Conservation (phyloP, 2,113 vertebrate genomes). For the Oncorhynchus keta region DNA sequence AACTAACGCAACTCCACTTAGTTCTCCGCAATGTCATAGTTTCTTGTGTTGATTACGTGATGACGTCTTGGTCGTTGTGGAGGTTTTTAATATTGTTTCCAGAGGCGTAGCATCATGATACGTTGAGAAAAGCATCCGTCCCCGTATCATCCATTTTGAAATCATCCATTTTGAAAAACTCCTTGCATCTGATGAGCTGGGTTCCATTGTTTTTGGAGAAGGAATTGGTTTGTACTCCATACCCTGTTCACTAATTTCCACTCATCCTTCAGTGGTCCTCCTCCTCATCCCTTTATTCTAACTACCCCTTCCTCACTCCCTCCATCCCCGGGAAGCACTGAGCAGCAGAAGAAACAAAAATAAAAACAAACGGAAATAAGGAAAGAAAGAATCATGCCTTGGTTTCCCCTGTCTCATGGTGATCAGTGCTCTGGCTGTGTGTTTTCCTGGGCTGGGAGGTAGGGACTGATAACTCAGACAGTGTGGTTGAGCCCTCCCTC, state of each 20-base stretch:
- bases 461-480: neutral
- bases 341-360: conserved; percentile 58
- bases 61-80: conserved; percentile 68
- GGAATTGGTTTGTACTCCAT: conserved; percentile 24
- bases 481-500: conserved; percentile 47
- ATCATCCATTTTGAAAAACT: conserved; percentile 38
- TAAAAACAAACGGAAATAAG: conserved; percentile 49
- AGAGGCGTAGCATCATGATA: conserved; percentile 57
- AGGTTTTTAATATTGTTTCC: conserved; percentile 60
- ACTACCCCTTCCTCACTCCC: conserved; percentile 26
- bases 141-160: conserved; percentile 44
- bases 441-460: conserved; percentile 22
- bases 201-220: conserved; percentile 42
- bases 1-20: conserved; percentile 62
- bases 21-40: conserved; percentile 40
- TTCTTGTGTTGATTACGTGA: conserved; percentile 62
- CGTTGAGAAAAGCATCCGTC: conserved; percentile 54
- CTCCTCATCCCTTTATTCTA: conserved; percentile 40
- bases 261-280: conserved; percentile 45
- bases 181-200: conserved; percentile 61
- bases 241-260: conserved; percentile 31
- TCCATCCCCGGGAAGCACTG: conserved; percentile 43
- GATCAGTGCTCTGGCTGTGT: conserved; percentile 54
- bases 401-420: conserved; percentile 54
- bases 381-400: conserved; percentile 57